Evolutionary conservation across 2,888 invertebrate genomes (phyloP).

Genomic region (Troides helena): DNA sequence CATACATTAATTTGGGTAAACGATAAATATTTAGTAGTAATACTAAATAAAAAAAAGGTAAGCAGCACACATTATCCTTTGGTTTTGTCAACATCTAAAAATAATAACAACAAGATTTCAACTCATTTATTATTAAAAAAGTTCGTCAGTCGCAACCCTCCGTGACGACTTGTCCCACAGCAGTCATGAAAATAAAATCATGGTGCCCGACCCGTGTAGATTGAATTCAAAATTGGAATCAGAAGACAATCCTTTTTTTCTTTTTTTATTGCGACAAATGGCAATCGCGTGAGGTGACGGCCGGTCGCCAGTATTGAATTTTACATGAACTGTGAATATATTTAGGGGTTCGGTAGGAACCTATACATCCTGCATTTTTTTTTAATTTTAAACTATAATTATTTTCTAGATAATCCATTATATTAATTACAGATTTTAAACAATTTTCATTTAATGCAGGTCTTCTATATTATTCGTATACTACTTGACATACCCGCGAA

Average conservation of each 20-base stretch:
- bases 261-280: constrained; percentile 69
- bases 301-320: constrained; percentile 66
- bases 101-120: constrained; percentile 56
- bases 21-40: too few species aligned
- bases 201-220: constrained; percentile 70
- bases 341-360: constrained; percentile 35
- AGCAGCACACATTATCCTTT: constrained; percentile 47
- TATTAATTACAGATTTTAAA: too few species aligned
- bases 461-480: too few species aligned
- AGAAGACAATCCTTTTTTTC: constrained; percentile 72
- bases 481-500: too few species aligned
- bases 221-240: constrained; percentile 79
- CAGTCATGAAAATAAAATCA: constrained; percentile 80
- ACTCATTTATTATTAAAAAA: constrained; percentile 65
- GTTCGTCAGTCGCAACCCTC: constrained; percentile 52
- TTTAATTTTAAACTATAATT: background rate
- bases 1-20: too few species aligned
- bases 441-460: too few species aligned
- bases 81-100: constrained; percentile 45
- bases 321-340: constrained; percentile 57
- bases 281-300: constrained; percentile 53
- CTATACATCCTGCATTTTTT: constrained; percentile 3
- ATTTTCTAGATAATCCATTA: background rate
- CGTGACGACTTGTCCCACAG: constrained; percentile 52
- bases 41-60: constrained; percentile 33